Evolutionary conservation across 2,113 vertebrate genomes (phyloP), one percentile per base, ranked within the genome.

Genomic region (Carettochelys insculpta): DNA sequence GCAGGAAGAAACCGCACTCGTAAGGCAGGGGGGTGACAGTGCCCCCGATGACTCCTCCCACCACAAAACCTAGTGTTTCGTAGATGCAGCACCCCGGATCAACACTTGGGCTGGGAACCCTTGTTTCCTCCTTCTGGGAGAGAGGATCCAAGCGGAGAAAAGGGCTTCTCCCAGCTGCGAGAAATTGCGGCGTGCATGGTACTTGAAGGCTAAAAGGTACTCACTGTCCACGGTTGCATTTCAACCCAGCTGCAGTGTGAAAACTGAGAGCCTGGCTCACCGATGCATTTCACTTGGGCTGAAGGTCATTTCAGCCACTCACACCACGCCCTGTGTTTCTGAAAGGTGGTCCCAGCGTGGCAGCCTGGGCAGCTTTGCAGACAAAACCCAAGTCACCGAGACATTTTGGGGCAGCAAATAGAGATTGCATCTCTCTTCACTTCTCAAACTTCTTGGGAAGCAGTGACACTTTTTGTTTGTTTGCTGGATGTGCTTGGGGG

Each of bases 371-470:
- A n/a, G n/a, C 61, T 68, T 38, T n/a, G 22, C 61, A 68, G 61
- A 38, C 61, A n/a, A 65, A 65, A n/a, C 34, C 16, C 61, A 68
- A 68, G 61, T 38, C 38, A 68, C 61, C n/a, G 34, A 68, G 61
- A 68, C 34, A 68, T 20, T 6, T 0, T 14, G n/a, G 13, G 9
- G 11, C 43, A 17, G 22, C 34, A 68, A 68, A 68, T 9, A 68
- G 68, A 5, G 13, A 22, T 12, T 1, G 0, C 45, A n/a, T 19
- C 80, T 43, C 83, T 2, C 14, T 31, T 6, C 5, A 0, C 24
- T 41, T 78, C 6, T 52, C 2, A 0, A 2, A 34, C 61, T 51
- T 71, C 68, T 43, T 25, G 71, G 25, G 43, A 75, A 14, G 25
- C n/a, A 47, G 41, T 86, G 34, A 79, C 54, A 27, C 1, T 4